Conservation (phyloP, 1,140 invertebrate genomes). For the Lordiphosa clarofinis region DNA sequence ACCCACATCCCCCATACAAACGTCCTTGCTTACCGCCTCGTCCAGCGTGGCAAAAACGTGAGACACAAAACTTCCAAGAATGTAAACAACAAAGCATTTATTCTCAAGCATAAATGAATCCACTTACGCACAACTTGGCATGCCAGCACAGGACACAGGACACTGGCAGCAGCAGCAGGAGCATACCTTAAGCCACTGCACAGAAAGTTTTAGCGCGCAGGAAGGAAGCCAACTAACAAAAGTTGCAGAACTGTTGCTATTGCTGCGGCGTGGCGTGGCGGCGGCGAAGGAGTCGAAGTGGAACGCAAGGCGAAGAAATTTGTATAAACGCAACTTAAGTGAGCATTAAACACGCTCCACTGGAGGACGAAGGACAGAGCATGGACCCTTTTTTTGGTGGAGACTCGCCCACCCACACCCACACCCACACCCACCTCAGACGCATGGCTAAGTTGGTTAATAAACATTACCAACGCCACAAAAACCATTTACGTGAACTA, state of each 20-base stretch:
- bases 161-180: constrained; percentile 3
- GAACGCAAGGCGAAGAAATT: constrained; percentile 47
- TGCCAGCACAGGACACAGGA: neutral
- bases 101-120: constrained; percentile 64
- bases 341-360: constrained; percentile 73
- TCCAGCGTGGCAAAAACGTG: constrained; percentile 34
- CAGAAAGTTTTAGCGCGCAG: constrained; percentile 38
- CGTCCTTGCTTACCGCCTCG: neutral
- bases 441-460: constrained; percentile 67
- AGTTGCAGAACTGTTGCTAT: neutral
- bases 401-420: too few relatives aligned
- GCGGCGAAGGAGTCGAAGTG: constrained; percentile 1
- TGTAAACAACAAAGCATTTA: constrained; percentile 76
- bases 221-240: constrained; percentile 1
- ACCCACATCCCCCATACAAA: too few relatives aligned
- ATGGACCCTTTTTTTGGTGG: constrained; percentile 3
- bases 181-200: constrained; percentile 44
- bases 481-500: constrained; percentile 75
- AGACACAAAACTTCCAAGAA: constrained; percentile 70
- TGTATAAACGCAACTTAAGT: constrained; percentile 77
- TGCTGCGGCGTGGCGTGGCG: neutral
- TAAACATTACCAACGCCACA: constrained; percentile 77
- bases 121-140: constrained; percentile 53
- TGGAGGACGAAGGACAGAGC: constrained; percentile 32
- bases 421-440: constrained; percentile 1